Base-by-base conservation (phyloP, 2,113 vertebrate genomes). In the Perca flavescens region DNA sequence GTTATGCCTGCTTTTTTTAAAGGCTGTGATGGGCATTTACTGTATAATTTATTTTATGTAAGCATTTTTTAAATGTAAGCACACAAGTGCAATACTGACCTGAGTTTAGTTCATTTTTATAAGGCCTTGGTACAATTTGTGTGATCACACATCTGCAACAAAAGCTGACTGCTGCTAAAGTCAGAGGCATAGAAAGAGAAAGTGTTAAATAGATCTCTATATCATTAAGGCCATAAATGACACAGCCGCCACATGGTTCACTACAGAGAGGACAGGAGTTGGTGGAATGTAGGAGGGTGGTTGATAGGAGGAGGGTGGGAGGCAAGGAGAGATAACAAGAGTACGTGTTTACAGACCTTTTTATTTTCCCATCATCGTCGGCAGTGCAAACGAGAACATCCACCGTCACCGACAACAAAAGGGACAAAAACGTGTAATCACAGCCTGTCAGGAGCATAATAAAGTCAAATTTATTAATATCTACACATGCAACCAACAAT, bases 391-490 rank as follows among this genome's bases (percentile, higher is more conserved):
- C 11, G n/a, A 82, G 80, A 85, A 85, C 85, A 90, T 80, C 83
- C 85, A 79, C 50, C 19, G 16, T 77, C 85, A 85, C 56, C 0
- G 3, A 62, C 74, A 83, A 88, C 87, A 88, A 91, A 86, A 72
- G 79, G 49, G 34, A 82, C 65, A 64, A 83, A 85, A 85, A 83
- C 82, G 34, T 86, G 79, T 82, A 88, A 88, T 86, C 82, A 84
- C 56, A 73, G 83, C 75, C 88, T 88, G 90, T 86, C 90, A 84
- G 66, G 77, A 63, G 82, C 34, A 80, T 69, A 86, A 90, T 86
- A 61, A 83, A 89, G 74, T 87, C 82, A 65, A 49, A 86, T 82
- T 57, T 90, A 91, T 92, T 86, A 84, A 88, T 87, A 89, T 82
- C 65, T 77, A 71, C 62, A 66, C 64, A 25, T 25, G 10, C 60